Evolutionary conservation across 2,113 vertebrate genomes (phyloP).

Genomic region (Nibea albiflora): DNA sequence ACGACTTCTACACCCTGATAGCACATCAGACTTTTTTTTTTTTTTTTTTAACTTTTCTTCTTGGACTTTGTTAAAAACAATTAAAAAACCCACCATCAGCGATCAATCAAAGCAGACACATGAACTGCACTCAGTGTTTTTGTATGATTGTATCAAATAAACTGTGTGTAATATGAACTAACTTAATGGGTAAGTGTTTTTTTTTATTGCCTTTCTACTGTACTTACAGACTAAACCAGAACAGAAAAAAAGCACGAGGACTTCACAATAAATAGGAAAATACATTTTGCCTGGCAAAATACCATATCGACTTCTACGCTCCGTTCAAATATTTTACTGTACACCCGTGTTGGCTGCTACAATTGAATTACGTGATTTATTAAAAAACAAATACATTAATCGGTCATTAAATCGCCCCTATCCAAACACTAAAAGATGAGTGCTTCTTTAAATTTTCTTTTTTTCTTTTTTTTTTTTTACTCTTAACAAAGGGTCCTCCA

Average conservation of each 20-base stretch:
- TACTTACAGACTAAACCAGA: slow-evolving; percentile 68
- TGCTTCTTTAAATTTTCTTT: slow-evolving; percentile 62
- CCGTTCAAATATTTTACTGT: slow-evolving; percentile 76
- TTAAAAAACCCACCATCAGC: slow-evolving; percentile 50
- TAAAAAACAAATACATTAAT: slow-evolving; percentile 72
- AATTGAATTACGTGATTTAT: slow-evolving; percentile 74
- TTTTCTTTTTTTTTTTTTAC: neutral
- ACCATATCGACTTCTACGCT: slow-evolving; percentile 65
- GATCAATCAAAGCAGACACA: slow-evolving; percentile 45
- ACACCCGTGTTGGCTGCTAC: slow-evolving; percentile 79
- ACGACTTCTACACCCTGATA: slow-evolving; percentile 73
- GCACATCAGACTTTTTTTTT: slow-evolving; percentile 61
- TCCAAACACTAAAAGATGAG: slow-evolving; percentile 75
- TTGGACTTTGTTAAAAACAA: slow-evolving; percentile 64
- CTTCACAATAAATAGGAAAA: slow-evolving; percentile 86
- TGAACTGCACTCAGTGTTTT: slow-evolving; percentile 38
- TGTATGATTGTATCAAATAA: slow-evolving; percentile 54
- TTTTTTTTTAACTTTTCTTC: slow-evolving; percentile 5
- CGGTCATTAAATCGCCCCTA: slow-evolving; percentile 59
- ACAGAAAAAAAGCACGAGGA: slow-evolving; percentile 73
- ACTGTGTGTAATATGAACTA: slow-evolving; percentile 41
- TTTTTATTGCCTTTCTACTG: slow-evolving; percentile 72
- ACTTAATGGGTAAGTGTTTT: slow-evolving; percentile 42
- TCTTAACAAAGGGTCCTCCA: slow-evolving; percentile 53
- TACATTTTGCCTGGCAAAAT: slow-evolving; percentile 77